Evolutionary conservation across 1,140 invertebrate genomes (phyloP), one percentile per base, ranked within the genome.

Genomic region (Drosophila eugracilis): DNA sequence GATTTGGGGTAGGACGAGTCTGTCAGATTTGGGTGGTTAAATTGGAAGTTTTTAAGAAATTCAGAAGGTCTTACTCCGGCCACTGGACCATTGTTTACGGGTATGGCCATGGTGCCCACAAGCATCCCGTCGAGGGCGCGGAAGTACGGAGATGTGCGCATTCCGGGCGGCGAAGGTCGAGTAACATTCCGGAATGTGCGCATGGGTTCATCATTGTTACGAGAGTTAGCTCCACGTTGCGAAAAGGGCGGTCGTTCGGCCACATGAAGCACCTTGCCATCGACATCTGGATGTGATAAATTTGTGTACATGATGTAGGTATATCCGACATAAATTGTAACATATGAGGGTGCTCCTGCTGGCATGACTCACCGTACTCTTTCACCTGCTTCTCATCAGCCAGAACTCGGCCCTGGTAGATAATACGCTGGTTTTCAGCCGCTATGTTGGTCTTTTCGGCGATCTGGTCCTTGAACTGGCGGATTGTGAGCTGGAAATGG

Each of bases 251-350:
- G 95, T 30, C 96, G 93, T 92, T 98, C 96, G n/a, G 98, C 98
- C 83, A 99, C 94, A 92, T 99, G 98, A 44, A 99, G 94, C 14
- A 97, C 97, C 92, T 98, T 98, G 1, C 96, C 97, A 92, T 97
- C 94, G 9, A 98, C 95, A 94, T 97, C 97, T 98, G 86, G 4
- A 24, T 21, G 10, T 1, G 17, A 15, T 1, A 2, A 1, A 6
- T 9, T 12, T 32, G 30, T 32, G 12, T 30, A 42, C 0, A 21
- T 1, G 4, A 3, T 12, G 1, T 10, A 2, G 7, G 1, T 19
- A 14, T n/a, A 9, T 34, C n/a, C n/a, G n/a, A 17, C 12, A 12
- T 30, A 2, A 22, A 17, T 6, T n/a, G n/a, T n/a, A n/a, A n/a
- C n/a, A 12, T 17, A 5, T 30, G 5, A 36, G 12, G 34, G 22